phyloP scores from a whole-genome alignment of 2,113 vertebrate species.

The Paracanthobrama guichenoti region DNA sequence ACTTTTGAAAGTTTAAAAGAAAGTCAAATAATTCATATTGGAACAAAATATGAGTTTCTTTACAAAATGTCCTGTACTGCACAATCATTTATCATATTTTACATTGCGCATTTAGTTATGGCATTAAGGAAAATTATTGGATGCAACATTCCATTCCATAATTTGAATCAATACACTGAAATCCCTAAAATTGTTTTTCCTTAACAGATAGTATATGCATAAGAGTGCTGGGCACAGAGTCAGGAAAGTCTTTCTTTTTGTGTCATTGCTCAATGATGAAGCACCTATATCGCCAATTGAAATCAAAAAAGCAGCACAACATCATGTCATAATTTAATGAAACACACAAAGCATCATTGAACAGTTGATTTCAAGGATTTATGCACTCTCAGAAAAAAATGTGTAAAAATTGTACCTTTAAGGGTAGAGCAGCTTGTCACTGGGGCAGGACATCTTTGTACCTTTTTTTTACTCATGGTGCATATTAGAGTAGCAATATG shows the following conservation, averaged over 20 bases:
- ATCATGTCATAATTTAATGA: not conserved
- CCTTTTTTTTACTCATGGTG: too few species aligned
- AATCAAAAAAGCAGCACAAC: not conserved
- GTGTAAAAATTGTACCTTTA: too few species aligned
- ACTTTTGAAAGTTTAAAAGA: not conserved
- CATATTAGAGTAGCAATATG: too few species aligned
- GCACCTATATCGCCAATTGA: not conserved
- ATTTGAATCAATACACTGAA: conserved; percentile 41
- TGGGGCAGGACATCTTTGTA: too few species aligned
- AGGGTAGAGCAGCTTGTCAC: too few species aligned
- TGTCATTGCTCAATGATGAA: conserved; percentile 9
- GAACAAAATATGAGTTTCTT: not conserved
- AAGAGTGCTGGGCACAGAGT: not conserved
- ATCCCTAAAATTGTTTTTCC: conserved; percentile 8
- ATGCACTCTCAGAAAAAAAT: too few species aligned
- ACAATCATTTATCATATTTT: not conserved
- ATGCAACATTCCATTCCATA: conserved; percentile 28
- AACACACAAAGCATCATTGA: not conserved
- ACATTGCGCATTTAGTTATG: conserved; percentile 21
- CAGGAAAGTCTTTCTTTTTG: not conserved
- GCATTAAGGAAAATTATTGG: conserved; percentile 36
- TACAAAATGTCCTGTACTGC: not conserved
- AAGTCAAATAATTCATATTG: not conserved
- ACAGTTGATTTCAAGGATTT: not conserved
- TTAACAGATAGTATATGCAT: not conserved